Percentiles rank a stretch among this genome's conserved stretches.
Evolutionary conservation across 2,888 invertebrate genomes (phyloP).

Genomic region (Campoplex nolae): DNA sequence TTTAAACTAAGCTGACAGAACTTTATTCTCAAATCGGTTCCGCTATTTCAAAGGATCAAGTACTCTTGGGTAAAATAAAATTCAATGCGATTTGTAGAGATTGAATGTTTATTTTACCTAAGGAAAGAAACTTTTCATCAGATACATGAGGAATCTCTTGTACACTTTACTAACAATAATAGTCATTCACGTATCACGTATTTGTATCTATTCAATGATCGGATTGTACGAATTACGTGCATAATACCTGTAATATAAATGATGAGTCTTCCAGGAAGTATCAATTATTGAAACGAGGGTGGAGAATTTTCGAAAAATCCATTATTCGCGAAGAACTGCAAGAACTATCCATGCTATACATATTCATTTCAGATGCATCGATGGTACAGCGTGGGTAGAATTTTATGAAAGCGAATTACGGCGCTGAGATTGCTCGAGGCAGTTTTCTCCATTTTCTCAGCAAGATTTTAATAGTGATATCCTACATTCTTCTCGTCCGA

Average conservation of each 20-base stretch:
- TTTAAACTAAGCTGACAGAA: background rate
- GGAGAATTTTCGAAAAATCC: slow-evolving; percentile 58
- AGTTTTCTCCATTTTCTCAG: slow-evolving; percentile 60
- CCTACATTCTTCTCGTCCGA: slow-evolving; percentile 36
- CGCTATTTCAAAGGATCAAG: background rate
- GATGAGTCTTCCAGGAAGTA: slow-evolving; percentile 60
- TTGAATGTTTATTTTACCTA: background rate
- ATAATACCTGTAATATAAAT: slow-evolving; percentile 69
- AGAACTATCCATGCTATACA: slow-evolving; percentile 1
- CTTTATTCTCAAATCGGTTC: background rate
- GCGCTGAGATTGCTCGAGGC: slow-evolving; percentile 49
- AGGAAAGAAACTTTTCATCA: slow-evolving; percentile 38
- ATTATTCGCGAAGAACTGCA: slow-evolving; percentile 29
- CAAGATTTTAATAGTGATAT: slow-evolving; percentile 50
- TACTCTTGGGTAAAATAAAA: background rate
- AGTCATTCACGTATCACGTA: slow-evolving; percentile 65
- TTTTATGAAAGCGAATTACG: slow-evolving; percentile 62
- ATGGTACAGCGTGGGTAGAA: slow-evolving; percentile 54
- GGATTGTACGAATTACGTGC: slow-evolving; percentile 67
- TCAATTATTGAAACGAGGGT: slow-evolving; percentile 55
- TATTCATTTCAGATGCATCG: slow-evolving; percentile 31
- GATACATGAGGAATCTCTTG: slow-evolving; percentile 50
- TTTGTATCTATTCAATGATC: slow-evolving; percentile 73
- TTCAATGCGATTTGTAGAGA: background rate
- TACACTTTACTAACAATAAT: slow-evolving; percentile 47